Evolutionary conservation across 2,113 vertebrate species (phyloP).

Genomic region (Platichthys flesus): DNA sequence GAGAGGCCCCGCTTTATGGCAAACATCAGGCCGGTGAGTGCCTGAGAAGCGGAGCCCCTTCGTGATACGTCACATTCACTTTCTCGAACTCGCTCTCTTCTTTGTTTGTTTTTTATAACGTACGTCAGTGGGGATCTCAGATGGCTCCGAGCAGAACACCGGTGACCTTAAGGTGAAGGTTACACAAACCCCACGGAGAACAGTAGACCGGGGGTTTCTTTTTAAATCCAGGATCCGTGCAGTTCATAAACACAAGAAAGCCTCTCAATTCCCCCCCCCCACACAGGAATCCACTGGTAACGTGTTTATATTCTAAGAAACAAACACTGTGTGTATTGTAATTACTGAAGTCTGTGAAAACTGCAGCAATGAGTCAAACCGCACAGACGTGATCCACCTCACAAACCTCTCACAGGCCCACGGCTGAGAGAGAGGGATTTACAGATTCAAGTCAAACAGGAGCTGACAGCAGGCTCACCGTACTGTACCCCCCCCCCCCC

Average conservation of each 20-base stretch:
- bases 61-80: conserved; percentile 31
- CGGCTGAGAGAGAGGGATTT: conserved; percentile 51
- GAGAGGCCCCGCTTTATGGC: conserved; percentile 44
- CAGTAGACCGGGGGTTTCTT: conserved; percentile 11
- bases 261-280: conserved; percentile 20
- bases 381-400: conserved; percentile 41
- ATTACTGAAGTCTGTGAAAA: conserved; percentile 31
- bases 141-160: conserved; percentile 29
- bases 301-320: conserved; percentile 16
- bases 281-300: background rate
- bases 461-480: conserved; percentile 51
- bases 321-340: conserved; percentile 29
- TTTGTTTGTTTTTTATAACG: background rate
- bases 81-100: conserved; percentile 3
- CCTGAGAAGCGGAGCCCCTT: conserved; percentile 30
- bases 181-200: conserved; percentile 26
- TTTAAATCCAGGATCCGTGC: conserved; percentile 31
- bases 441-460: conserved; percentile 62
- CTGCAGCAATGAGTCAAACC: conserved; percentile 15
- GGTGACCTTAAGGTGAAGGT: conserved; percentile 41
- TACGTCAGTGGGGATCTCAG: conserved; percentile 10
- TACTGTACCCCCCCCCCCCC: conserved; percentile 15
- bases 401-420: conserved; percentile 44
- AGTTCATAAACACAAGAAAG: conserved; percentile 46
- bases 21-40: conserved; percentile 37